Conservation (phyloP, 1,140 invertebrate species). For the Aphelenchoides besseyi region DNA sequence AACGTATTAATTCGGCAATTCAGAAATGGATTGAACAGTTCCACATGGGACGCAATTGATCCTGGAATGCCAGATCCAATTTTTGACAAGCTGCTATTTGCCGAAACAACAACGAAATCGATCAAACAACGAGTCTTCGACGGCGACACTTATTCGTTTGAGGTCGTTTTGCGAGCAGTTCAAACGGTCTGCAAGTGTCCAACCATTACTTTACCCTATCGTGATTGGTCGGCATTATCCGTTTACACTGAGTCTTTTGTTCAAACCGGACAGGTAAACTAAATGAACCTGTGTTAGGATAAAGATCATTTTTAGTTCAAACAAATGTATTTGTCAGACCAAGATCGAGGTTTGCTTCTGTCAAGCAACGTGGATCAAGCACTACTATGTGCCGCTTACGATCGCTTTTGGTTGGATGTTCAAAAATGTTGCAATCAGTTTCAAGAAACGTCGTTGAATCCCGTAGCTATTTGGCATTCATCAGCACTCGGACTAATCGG, state of each 20-base stretch:
- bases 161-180: conserved; percentile 30
- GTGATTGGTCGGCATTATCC: conserved; percentile 33
- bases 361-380: conserved; percentile 29
- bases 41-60: neutral
- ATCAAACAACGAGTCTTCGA: conserved; percentile 37
- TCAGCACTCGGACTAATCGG: conserved; percentile 30
- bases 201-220: conserved; percentile 11
- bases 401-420: conserved; percentile 36
- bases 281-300: too few species aligned
- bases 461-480: conserved; percentile 34
- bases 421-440: conserved; percentile 40
- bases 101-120: conserved; percentile 6
- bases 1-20: neutral
- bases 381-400: conserved; percentile 17
- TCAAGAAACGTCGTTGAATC: conserved; percentile 31
- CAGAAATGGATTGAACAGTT: neutral
- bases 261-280: conserved; percentile 21
- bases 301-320: conserved; percentile 32
- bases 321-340: conserved; percentile 26
- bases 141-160: conserved; percentile 37
- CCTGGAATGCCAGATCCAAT: neutral
- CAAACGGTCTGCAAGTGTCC: conserved; percentile 25
- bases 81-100: neutral
- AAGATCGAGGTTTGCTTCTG: conserved; percentile 10
- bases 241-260: conserved; percentile 30